These are phyloP conservation scores for Nemapogon koenigi DNA, from an alignment of 2,888 invertebrate genomes.

Conservation along the genomic window DNA sequence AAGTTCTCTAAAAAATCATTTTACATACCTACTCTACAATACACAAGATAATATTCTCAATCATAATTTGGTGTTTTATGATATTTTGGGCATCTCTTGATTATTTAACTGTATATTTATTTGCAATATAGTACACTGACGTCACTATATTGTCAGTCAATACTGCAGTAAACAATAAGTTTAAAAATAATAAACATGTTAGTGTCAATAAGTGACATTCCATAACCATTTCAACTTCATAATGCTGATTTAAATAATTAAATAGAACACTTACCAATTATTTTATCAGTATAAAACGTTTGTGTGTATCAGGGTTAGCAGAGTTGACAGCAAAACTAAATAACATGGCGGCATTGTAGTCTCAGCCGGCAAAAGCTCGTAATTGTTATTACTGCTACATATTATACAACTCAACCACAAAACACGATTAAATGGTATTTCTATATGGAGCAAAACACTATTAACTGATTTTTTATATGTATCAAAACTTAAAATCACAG, in stretches of 20 bases:
- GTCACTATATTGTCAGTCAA: constrained; percentile 61
- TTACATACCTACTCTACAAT: too few relatives aligned
- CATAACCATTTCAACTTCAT: not conserved
- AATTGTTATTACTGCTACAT: not conserved
- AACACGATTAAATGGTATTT: constrained; percentile 25
- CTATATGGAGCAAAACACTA: not conserved
- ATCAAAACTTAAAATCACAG: constrained; percentile 41
- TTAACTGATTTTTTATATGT: constrained; percentile 22
- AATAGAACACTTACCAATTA: constrained; percentile 29
- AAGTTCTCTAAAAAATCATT: too few relatives aligned
- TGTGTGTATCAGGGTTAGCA: constrained; percentile 26
- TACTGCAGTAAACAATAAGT: constrained; percentile 50
- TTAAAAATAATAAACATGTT: constrained; percentile 14
- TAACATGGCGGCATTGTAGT: constrained; percentile 63
- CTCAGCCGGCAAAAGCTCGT: constrained; percentile 50
- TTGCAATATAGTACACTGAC: constrained; percentile 49
- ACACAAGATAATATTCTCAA: too few relatives aligned
- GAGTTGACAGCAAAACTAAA: constrained; percentile 58
- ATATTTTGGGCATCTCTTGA: too few relatives aligned
- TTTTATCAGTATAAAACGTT: constrained; percentile 25
- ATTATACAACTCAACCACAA: constrained; percentile 25
- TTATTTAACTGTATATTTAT: too few relatives aligned
- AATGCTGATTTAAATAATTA: not conserved
- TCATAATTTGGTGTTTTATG: too few relatives aligned
- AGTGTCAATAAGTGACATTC: not conserved